phyloP scores from a whole-genome alignment of 30 jellyfish, hydroid and myxozoan species.

The Aurelia aurita complex sp. Pacific region DNA sequence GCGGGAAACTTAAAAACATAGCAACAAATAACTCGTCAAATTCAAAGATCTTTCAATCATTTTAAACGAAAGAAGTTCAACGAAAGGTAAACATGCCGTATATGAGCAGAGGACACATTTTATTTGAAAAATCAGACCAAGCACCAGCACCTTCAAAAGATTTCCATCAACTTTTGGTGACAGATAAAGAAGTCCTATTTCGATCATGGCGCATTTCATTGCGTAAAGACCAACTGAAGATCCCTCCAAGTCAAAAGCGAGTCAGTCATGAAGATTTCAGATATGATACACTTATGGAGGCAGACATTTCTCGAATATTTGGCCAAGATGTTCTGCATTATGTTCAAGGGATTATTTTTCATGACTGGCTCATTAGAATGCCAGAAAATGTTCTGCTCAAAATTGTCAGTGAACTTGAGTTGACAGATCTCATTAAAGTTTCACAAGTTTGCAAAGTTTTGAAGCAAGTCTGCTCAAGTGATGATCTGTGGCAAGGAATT shows the following conservation, averaged over 20 bases:
- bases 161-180: slow-evolving; percentile 87
- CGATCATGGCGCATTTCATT: slow-evolving; percentile 89
- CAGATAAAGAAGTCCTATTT: slow-evolving; percentile 80
- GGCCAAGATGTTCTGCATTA: slow-evolving; percentile 67
- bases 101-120: slow-evolving; percentile 65
- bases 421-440: slow-evolving; percentile 62
- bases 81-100: slow-evolving; percentile 57
- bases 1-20: slow-evolving; percentile 72
- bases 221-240: slow-evolving; percentile 74
- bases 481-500: slow-evolving; percentile 74
- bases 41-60: no score
- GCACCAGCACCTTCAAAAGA: slow-evolving; percentile 96
- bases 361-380: slow-evolving; percentile 88
- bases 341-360: slow-evolving; percentile 71
- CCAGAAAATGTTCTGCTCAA: slow-evolving; percentile 60
- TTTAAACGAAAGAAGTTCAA: not conserved
- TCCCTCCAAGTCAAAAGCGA: slow-evolving; percentile 88
- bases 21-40: slow-evolving; percentile 17
- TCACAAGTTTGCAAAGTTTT: slow-evolving; percentile 70
- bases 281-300: slow-evolving; percentile 68
- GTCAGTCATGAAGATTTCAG: slow-evolving; percentile 78
- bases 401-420: slow-evolving; percentile 57
- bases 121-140: slow-evolving; percentile 88
- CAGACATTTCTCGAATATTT: slow-evolving; percentile 79
- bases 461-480: slow-evolving; percentile 66